phyloP scores from a whole-genome alignment of 1,140 invertebrate species.

The Sycobia sp. region DNA sequence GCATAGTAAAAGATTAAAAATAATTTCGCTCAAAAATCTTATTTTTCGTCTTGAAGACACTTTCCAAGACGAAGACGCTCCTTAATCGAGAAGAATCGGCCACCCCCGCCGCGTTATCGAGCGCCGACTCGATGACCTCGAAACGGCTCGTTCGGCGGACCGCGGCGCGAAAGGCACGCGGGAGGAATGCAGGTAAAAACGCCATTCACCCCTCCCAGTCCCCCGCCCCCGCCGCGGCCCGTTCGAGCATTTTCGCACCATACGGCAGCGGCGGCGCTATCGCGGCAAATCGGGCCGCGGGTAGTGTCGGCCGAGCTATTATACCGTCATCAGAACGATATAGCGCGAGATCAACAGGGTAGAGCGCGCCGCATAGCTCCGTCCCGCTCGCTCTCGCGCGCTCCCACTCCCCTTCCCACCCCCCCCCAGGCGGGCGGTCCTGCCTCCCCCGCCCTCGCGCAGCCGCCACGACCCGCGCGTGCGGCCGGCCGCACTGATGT shows the following conservation, averaged over 20 bases:
- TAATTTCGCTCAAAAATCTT: too few relatives aligned
- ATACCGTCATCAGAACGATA: conserved; percentile 62
- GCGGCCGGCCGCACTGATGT: conserved; percentile 59
- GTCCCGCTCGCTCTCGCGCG: conserved; percentile 37
- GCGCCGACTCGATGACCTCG: background rate
- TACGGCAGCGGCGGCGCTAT: conserved; percentile 41
- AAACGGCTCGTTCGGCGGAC: background rate
- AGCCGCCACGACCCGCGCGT: too few relatives aligned
- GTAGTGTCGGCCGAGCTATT: conserved; percentile 53
- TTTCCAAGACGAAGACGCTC: background rate
- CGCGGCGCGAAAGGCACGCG: conserved; percentile 12
- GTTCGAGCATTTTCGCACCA: conserved; percentile 14
- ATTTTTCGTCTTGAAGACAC: conserved; percentile 6
- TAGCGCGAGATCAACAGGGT: conserved; percentile 61
- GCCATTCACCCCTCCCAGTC: too few relatives aligned
- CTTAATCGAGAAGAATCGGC: background rate
- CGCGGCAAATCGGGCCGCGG: conserved; percentile 50
- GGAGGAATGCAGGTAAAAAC: conserved; percentile 37
- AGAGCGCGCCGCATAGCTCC: conserved; percentile 42
- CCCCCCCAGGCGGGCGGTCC: conserved; percentile 20
- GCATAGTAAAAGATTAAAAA: too few relatives aligned
- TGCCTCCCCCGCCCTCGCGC: too few relatives aligned
- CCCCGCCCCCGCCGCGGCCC: too few relatives aligned
- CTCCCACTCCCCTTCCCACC: background rate
- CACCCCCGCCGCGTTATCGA: background rate